Percentiles rank a stretch among this genome's conserved stretches.
Conservation (phyloP, 1,140 invertebrate species). For the Euura saliciscinereae region DNA sequence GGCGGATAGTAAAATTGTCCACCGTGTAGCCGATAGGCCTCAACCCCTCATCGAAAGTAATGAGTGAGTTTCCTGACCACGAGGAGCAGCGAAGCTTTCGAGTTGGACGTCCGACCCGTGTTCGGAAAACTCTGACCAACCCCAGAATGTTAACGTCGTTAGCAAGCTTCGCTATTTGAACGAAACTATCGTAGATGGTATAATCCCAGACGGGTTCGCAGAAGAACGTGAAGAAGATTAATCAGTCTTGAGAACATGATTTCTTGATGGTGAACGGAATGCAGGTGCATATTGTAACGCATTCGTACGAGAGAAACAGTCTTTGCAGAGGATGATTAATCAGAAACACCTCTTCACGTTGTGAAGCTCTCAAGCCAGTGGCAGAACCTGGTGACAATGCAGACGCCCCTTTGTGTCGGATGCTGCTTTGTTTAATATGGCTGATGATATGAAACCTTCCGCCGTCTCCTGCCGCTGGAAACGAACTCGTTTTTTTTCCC, state of each 20-base stretch:
- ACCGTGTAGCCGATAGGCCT: neutral
- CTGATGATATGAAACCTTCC: constrained; percentile 52
- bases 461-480: neutral
- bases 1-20: no score
- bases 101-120: neutral
- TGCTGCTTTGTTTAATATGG: constrained; percentile 51
- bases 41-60: neutral
- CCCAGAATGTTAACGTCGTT: constrained; percentile 2
- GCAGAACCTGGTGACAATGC: constrained; percentile 36
- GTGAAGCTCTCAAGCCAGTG: constrained; percentile 30
- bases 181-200: neutral
- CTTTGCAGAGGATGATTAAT: constrained; percentile 38
- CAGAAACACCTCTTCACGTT: constrained; percentile 42
- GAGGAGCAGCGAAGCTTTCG: neutral
- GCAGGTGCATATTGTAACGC: no score
- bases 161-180: neutral
- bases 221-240: no score
- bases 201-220: no score
- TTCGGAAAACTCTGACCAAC: neutral
- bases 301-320: neutral
- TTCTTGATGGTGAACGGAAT: no score
- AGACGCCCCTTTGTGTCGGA: constrained; percentile 41
- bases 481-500: no score
- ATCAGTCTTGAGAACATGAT: no score
- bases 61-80: neutral